phyloP scores from a whole-genome alignment of 2,888 invertebrate genomes.

The Polydrusus pterygomalis region DNA sequence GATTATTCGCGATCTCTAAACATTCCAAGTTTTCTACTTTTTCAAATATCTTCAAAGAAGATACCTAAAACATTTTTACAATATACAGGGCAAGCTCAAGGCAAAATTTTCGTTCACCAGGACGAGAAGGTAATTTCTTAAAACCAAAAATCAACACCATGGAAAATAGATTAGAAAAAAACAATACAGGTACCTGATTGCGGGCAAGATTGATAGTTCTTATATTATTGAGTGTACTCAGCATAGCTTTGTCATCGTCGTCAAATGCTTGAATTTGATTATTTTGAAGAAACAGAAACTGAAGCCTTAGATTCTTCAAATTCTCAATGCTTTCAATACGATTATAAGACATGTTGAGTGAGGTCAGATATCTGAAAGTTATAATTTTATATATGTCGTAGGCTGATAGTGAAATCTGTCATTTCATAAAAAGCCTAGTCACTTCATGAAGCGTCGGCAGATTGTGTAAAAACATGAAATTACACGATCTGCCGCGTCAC shows the following conservation, averaged over 20 bases:
- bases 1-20: constrained; percentile 68
- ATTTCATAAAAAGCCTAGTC: no score
- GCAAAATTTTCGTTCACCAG: no score
- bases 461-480: no score
- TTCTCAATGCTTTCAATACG: constrained; percentile 76
- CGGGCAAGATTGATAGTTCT: constrained; percentile 74
- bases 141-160: no score
- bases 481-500: no score
- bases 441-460: no score
- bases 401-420: no score
- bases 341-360: constrained; percentile 77
- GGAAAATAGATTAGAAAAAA: background rate
- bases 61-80: constrained; percentile 19
- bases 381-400: no score
- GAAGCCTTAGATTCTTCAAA: constrained; percentile 73
- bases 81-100: no score
- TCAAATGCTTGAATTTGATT: constrained; percentile 62
- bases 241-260: constrained; percentile 67
- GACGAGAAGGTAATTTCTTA: no score
- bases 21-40: constrained; percentile 67
- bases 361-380: constrained; percentile 74
- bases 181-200: constrained; percentile 67
- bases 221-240: constrained; percentile 75
- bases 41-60: constrained; percentile 74
- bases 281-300: constrained; percentile 62